Conservation (phyloP, 2,113 vertebrate genomes). For the Plestiodon gilberti region DNA sequence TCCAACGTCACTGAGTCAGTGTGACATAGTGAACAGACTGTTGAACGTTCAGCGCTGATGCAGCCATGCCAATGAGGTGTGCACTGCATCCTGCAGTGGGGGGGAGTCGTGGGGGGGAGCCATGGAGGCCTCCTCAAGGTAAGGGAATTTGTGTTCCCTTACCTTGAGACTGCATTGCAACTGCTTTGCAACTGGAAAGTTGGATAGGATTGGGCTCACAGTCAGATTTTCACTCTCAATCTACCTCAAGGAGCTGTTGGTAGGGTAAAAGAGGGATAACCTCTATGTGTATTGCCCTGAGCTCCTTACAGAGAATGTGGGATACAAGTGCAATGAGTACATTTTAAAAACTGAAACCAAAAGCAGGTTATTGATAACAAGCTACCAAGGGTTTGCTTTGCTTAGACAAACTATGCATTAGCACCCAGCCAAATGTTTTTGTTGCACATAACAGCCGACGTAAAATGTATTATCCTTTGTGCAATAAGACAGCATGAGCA, state of each 20-base stretch:
- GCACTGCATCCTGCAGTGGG: too few relatives aligned
- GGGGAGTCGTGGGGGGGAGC: too few relatives aligned
- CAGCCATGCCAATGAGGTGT: too few relatives aligned
- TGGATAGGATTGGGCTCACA: too few relatives aligned
- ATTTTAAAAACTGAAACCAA: neutral
- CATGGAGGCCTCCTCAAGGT: too few relatives aligned
- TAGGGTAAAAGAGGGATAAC: neutral
- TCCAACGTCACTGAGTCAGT: too few relatives aligned
- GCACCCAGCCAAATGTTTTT: neutral
- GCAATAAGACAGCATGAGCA: slow-evolving; percentile 19
- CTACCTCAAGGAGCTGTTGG: neutral
- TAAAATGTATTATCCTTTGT: slow-evolving; percentile 5
- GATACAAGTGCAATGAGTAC: neutral
- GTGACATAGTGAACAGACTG: neutral
- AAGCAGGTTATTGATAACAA: neutral
- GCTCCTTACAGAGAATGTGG: neutral
- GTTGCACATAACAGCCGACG: slow-evolving; percentile 9
- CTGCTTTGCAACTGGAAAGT: too few relatives aligned
- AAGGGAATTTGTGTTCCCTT: too few relatives aligned
- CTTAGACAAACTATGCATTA: neutral
- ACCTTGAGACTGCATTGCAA: too few relatives aligned
- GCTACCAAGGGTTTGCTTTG: neutral
- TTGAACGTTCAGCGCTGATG: neutral
- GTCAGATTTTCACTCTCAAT: too few relatives aligned
- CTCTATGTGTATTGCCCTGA: neutral